Evolutionary conservation across 2,888 invertebrate genomes (phyloP).

Genomic region (Chrysomela aeneicollis): DNA sequence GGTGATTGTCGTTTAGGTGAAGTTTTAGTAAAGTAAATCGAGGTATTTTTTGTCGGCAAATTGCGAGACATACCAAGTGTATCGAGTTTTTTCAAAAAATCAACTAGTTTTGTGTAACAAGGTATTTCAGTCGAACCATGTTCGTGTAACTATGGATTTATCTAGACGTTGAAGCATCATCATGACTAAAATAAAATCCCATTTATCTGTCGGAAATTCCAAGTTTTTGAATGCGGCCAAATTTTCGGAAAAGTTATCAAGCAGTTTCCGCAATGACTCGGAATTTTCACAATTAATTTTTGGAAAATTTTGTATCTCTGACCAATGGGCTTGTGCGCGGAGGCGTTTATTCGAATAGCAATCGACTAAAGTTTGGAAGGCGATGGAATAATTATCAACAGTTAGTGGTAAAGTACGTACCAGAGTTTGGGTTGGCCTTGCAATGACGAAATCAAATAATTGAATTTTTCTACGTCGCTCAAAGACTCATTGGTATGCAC

Average conservation of each 20-base stretch:
- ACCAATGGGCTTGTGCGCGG: slow-evolving; percentile 4
- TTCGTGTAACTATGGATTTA: neutral
- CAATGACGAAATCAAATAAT: slow-evolving; percentile 16
- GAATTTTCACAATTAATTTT: neutral
- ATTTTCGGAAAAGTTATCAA: neutral
- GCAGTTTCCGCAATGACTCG: neutral
- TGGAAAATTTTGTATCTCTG: neutral
- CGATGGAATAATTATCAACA: too few species aligned
- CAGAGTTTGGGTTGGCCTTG: too few species aligned
- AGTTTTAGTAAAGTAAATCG: neutral
- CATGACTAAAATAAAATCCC: slow-evolving; percentile 3
- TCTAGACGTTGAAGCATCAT: neutral
- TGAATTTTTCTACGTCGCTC: slow-evolving; percentile 14
- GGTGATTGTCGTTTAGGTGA: neutral
- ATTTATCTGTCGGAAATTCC: neutral
- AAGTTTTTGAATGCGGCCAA: neutral
- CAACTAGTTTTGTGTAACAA: neutral
- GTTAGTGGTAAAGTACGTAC: too few species aligned
- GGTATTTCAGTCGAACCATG: neutral
- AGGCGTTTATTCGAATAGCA: neutral
- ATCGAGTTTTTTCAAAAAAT: neutral
- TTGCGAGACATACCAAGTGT: neutral
- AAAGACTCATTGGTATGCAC: neutral
- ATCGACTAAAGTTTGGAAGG: slow-evolving; percentile 4
- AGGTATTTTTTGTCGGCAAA: neutral